phyloP scores from a whole-genome alignment of 2,797 vertebrate genomes.

The Argyrosomus regius region DNA sequence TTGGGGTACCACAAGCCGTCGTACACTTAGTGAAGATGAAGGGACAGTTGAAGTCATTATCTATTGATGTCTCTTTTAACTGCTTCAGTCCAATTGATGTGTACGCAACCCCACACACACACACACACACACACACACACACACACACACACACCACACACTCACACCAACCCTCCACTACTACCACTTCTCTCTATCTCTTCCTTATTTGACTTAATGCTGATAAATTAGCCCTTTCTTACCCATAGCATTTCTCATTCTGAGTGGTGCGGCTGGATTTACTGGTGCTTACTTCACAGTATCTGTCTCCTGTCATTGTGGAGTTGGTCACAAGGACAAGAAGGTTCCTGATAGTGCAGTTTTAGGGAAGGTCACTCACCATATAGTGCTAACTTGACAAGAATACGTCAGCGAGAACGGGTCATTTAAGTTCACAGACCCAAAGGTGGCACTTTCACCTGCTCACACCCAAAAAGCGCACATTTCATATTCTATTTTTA shows the following conservation, averaged over 20 bases:
- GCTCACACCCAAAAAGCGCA: not conserved
- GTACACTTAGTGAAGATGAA: slow-evolving; percentile 43
- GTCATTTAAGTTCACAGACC: slow-evolving; percentile 5
- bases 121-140: no score
- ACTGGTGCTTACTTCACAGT: slow-evolving; percentile 38
- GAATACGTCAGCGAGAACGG: not conserved
- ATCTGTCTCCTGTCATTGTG: slow-evolving; percentile 34
- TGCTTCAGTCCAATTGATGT: slow-evolving; percentile 54
- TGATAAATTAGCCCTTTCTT: slow-evolving; percentile 76
- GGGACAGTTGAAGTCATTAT: slow-evolving; percentile 60
- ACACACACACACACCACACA: slow-evolving; percentile 19
- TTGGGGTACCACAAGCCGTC: slow-evolving; percentile 3
- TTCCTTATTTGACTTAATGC: slow-evolving; percentile 76
- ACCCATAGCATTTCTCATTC: slow-evolving; percentile 64
- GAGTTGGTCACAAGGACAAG: slow-evolving; percentile 50
- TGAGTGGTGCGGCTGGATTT: slow-evolving; percentile 53
- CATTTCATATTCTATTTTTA: slow-evolving; percentile 1
- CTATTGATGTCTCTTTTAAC: slow-evolving; percentile 70
- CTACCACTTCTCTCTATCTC: slow-evolving; percentile 55
- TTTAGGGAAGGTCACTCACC: slow-evolving; percentile 29
- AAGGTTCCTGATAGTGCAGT: slow-evolving; percentile 14
- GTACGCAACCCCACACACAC: slow-evolving; percentile 38
- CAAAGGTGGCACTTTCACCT: not conserved
- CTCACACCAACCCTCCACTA: slow-evolving; percentile 23
- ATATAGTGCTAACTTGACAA: not conserved